These are phyloP conservation scores for Apis florea DNA, from an alignment of 1,140 invertebrate genomes.

Conservation along the genomic window DNA sequence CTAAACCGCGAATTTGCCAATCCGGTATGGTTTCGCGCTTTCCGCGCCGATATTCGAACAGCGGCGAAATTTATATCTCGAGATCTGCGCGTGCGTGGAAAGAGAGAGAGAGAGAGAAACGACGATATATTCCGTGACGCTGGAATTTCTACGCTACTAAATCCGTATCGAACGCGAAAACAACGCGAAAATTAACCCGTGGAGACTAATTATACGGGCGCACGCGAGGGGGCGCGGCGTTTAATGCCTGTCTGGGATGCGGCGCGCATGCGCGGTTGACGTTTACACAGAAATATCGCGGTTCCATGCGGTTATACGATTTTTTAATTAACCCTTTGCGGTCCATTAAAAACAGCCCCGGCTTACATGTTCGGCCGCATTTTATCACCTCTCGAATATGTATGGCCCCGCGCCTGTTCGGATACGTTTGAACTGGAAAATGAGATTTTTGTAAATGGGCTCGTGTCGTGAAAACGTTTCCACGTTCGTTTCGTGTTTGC, in stretches of 20 bases:
- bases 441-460: not conserved
- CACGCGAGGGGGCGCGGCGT: constrained; percentile 43
- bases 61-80: not conserved
- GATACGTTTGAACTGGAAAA: not conserved
- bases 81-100: not conserved
- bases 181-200: constrained; percentile 57
- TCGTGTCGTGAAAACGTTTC: not conserved
- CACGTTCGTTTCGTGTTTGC: too few relatives aligned
- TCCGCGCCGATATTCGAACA: not conserved
- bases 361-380: constrained; percentile 7
- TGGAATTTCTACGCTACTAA: constrained; percentile 20
- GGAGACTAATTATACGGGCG: constrained; percentile 55
- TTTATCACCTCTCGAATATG: constrained; percentile 11
- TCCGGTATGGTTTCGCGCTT: not conserved
- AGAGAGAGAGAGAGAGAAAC: not conserved
- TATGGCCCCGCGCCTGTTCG: not conserved
- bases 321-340: constrained; percentile 62
- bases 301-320: constrained; percentile 30
- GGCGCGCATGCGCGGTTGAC: constrained; percentile 41
- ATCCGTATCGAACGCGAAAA: constrained; percentile 21
- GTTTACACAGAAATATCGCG: constrained; percentile 43
- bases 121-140: not conserved
- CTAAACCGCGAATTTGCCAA: too few relatives aligned
- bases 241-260: constrained; percentile 40
- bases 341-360: constrained; percentile 49